Conservation (phyloP, 2,797 vertebrate species). For the Chaetodon trifasciatus region DNA sequence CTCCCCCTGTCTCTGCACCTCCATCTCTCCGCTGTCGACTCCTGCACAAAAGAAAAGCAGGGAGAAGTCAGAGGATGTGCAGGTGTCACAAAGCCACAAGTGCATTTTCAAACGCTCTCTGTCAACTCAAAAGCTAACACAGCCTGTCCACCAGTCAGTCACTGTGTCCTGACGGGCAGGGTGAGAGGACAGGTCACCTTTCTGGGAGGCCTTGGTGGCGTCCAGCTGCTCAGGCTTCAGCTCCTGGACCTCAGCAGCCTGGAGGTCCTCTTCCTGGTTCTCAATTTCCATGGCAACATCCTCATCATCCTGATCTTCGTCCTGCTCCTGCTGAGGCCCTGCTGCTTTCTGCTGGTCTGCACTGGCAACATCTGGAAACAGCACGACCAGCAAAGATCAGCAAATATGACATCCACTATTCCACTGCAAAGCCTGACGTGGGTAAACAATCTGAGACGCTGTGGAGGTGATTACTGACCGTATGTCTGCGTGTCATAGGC, state of each 20-base stretch:
- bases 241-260: slow-evolving; percentile 83
- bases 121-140: neutral
- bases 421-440: too few species aligned
- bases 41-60: slow-evolving; percentile 71
- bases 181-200: slow-evolving; percentile 67
- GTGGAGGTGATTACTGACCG: slow-evolving; percentile 80
- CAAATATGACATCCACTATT: neutral
- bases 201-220: slow-evolving; percentile 74
- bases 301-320: slow-evolving; percentile 79
- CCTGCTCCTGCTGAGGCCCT: slow-evolving; percentile 75
- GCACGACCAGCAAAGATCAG: neutral
- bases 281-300: slow-evolving; percentile 88
- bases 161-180: neutral
- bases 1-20: slow-evolving; percentile 80
- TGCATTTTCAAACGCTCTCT: neutral
- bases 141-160: too few species aligned
- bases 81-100: neutral
- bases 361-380: slow-evolving; percentile 90
- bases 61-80: neutral
- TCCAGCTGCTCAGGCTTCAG: slow-evolving; percentile 90
- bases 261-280: slow-evolving; percentile 86
- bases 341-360: slow-evolving; percentile 90
- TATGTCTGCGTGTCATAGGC: slow-evolving; percentile 93
- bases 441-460: neutral
- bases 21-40: slow-evolving; percentile 84